These are phyloP conservation scores for Lochmaea crataegi DNA, from an alignment of 2,888 invertebrate species.

Conservation along the genomic window DNA sequence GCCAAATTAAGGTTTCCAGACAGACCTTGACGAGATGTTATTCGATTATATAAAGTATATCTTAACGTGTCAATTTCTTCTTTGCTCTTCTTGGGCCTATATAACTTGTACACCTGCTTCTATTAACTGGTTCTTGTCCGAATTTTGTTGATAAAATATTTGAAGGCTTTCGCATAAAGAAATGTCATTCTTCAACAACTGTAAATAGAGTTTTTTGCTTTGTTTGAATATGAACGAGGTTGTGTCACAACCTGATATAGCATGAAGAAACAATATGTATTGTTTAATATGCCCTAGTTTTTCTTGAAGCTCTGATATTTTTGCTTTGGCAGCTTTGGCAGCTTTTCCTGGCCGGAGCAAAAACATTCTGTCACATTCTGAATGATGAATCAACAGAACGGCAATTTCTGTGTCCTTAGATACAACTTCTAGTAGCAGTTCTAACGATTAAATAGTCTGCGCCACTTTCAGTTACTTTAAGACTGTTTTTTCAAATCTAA, in stretches of 20 bases:
- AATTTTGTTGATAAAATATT: conserved; percentile 13
- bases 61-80: not conserved
- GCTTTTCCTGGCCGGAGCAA: not conserved
- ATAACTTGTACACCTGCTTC: not conserved
- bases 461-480: not conserved
- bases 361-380: not conserved
- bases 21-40: not conserved
- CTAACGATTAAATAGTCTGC: conserved; percentile 1
- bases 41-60: not conserved
- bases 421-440: conserved; percentile 5
- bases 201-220: not conserved
- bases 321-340: not conserved
- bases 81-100: not conserved
- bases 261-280: conserved; percentile 15
- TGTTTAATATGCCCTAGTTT: conserved; percentile 14
- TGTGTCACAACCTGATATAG: conserved; percentile 12
- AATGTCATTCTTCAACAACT: conserved; percentile 16
- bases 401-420: not conserved
- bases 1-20: not conserved
- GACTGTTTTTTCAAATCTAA: not conserved
- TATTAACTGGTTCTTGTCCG: not conserved
- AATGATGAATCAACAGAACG: conserved; percentile 9
- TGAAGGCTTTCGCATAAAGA: not conserved
- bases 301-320: too few species aligned
- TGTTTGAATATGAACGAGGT: conserved; percentile 8